Conservation (phyloP, 2,888 invertebrate species). For the Epinotia demarniana region DNA sequence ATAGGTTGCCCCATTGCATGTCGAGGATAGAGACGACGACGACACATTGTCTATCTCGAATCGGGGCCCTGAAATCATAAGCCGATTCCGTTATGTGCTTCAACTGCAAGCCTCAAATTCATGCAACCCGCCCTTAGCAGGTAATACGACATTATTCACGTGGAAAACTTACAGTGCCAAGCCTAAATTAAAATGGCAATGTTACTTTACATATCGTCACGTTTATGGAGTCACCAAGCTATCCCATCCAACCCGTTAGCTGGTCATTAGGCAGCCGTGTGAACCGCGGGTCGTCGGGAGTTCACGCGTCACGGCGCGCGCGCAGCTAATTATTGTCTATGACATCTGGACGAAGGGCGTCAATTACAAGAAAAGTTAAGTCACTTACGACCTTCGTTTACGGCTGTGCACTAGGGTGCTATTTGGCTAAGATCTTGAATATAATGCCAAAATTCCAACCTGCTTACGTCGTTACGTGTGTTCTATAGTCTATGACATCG, state of each 20-base stretch:
- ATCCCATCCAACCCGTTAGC: constrained; percentile 27
- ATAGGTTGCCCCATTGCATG: too few relatives aligned
- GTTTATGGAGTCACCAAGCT: neutral
- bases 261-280: constrained; percentile 40
- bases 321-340: constrained; percentile 21
- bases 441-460: too few relatives aligned
- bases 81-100: too few relatives aligned
- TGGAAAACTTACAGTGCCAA: too few relatives aligned
- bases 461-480: too few relatives aligned
- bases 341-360: constrained; percentile 4
- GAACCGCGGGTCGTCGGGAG: constrained; percentile 34
- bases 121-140: too few relatives aligned
- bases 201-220: neutral
- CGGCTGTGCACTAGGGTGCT: neutral
- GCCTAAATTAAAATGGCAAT: too few relatives aligned
- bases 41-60: too few relatives aligned
- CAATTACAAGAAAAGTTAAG: neutral
- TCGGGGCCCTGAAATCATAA: too few relatives aligned
- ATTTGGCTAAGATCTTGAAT: neutral
- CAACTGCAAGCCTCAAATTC: too few relatives aligned
- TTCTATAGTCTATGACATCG: constrained; percentile 3
- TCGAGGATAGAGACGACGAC: too few relatives aligned
- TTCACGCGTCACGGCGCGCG: constrained; percentile 37
- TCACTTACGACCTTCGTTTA: neutral
- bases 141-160: too few relatives aligned